Evolutionary conservation across 2,888 invertebrate genomes (phyloP).

Genomic region (Axea sp.): DNA sequence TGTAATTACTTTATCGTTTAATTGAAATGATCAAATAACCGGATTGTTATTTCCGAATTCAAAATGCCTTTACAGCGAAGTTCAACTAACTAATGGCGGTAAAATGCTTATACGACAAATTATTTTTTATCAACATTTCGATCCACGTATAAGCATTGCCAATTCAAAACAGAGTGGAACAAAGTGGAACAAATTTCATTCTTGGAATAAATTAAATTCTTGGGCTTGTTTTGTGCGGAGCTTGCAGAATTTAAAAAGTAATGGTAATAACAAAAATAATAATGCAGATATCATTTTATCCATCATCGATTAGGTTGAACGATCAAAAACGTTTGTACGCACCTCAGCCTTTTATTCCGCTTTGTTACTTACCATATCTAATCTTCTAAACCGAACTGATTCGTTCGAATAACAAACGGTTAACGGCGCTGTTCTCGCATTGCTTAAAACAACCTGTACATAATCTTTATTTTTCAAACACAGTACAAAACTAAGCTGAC

Average conservation of each 20-base stretch:
- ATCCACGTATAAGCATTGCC: too few species aligned
- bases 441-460: conserved; percentile 11
- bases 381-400: not conserved
- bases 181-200: too few species aligned
- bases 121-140: too few species aligned
- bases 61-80: not conserved
- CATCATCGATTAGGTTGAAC: too few species aligned
- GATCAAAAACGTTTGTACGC: too few species aligned
- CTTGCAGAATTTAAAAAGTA: too few species aligned
- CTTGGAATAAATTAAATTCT: too few species aligned
- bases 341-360: not conserved
- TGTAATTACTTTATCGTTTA: not conserved
- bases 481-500: conserved; percentile 25
- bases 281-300: too few species aligned
- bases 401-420: not conserved
- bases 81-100: not conserved
- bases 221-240: too few species aligned
- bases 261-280: too few species aligned
- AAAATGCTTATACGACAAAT: too few species aligned
- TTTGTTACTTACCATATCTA: not conserved
- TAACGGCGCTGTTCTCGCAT: not conserved
- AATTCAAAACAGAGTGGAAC: too few species aligned
- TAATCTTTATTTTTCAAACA: conserved; percentile 16
- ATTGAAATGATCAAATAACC: not conserved
- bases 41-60: not conserved